Evolutionary conservation across 1,140 invertebrate genomes (phyloP).

Genomic region (Drosophila sucinea): DNA sequence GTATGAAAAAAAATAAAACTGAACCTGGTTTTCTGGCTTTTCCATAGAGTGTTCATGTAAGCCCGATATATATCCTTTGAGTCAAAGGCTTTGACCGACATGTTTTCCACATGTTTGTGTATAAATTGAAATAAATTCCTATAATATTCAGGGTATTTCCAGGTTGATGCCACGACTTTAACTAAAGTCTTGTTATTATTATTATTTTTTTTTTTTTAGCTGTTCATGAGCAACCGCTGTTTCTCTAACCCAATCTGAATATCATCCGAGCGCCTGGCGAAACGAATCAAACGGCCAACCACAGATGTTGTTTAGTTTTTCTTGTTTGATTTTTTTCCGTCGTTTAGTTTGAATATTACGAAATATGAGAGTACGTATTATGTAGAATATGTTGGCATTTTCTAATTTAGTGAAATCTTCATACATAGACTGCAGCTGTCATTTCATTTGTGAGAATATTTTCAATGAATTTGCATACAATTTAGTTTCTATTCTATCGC

Average conservation of each 20-base stretch:
- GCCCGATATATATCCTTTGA: no score
- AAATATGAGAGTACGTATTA: slow-evolving; percentile 50
- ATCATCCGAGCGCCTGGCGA: slow-evolving; percentile 28
- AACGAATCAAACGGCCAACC: slow-evolving; percentile 51
- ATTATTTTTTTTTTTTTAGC: slow-evolving; percentile 31
- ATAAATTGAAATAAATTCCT: no score
- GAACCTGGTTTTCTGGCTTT: no score
- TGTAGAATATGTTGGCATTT: slow-evolving; percentile 37
- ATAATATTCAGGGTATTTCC: neutral
- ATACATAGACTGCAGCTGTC: slow-evolving; percentile 15
- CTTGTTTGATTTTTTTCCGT: slow-evolving; percentile 1
- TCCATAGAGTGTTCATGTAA: no score
- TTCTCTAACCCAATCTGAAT: slow-evolving; percentile 52
- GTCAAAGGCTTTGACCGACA: no score
- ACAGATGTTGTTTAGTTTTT: slow-evolving; percentile 48
- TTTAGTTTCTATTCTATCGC: slow-evolving; percentile 1
- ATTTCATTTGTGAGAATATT: slow-evolving; percentile 22
- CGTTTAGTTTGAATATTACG: slow-evolving; percentile 52
- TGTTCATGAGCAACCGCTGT: slow-evolving; percentile 62
- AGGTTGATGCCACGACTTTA: neutral
- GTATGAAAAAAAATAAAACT: no score
- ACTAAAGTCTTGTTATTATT: slow-evolving; percentile 38
- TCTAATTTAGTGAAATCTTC: slow-evolving; percentile 47
- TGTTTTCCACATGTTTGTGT: no score
- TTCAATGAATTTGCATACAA: slow-evolving; percentile 58